These are phyloP conservation scores for Platycheirus albimanus DNA, from an alignment of 2,888 invertebrate genomes.

Conservation along the genomic window DNA sequence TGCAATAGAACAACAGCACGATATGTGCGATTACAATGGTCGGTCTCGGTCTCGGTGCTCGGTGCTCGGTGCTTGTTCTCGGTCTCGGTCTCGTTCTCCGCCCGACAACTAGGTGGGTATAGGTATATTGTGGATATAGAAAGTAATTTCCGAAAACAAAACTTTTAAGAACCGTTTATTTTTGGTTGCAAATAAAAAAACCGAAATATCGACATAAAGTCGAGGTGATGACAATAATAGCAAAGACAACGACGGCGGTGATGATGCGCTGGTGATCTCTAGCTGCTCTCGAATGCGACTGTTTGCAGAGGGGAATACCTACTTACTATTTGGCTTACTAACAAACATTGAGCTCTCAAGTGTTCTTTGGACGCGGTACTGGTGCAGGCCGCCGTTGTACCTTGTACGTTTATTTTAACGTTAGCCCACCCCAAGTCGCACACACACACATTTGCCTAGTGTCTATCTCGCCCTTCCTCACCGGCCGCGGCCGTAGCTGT, in stretches of 20 bases:
- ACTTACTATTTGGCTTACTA: slow-evolving; percentile 84
- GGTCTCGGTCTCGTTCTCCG: slow-evolving; percentile 58
- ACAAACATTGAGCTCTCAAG: slow-evolving; percentile 83
- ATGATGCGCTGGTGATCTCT: slow-evolving; percentile 83
- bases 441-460: slow-evolving; percentile 42
- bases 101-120: slow-evolving; percentile 55
- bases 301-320: slow-evolving; percentile 84
- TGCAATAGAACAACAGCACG: slow-evolving; percentile 68
- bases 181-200: slow-evolving; percentile 72
- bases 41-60: slow-evolving; percentile 58
- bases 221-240: slow-evolving; percentile 74
- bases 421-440: slow-evolving; percentile 64
- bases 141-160: slow-evolving; percentile 74
- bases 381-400: slow-evolving; percentile 60
- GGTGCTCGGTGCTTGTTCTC: too few species aligned
- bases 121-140: slow-evolving; percentile 63
- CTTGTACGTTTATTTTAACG: slow-evolving; percentile 47
- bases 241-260: slow-evolving; percentile 74
- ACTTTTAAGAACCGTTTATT: slow-evolving; percentile 74
- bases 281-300: slow-evolving; percentile 83
- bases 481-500: not conserved
- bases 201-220: slow-evolving; percentile 71
- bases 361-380: slow-evolving; percentile 76
- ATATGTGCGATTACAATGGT: slow-evolving; percentile 70
- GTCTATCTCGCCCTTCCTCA: slow-evolving; percentile 50